Conservation (phyloP, 2,888 invertebrate genomes). For the Halocaridina rubra region DNA sequence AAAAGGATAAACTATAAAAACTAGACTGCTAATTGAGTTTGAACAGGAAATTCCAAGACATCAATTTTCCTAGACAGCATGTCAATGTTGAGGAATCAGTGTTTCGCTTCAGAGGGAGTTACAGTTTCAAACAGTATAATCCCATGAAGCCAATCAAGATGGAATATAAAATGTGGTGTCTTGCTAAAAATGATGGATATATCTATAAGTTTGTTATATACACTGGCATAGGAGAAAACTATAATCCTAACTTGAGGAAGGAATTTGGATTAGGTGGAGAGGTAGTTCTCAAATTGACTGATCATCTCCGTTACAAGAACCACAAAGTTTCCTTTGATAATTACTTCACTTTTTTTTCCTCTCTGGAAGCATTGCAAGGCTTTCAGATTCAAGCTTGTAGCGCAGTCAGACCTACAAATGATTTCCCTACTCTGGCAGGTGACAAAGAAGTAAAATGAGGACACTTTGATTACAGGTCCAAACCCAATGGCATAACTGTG, state of each 20-base stretch:
- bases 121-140: conserved; percentile 65
- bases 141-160: conserved; percentile 65
- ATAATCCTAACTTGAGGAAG: conserved; percentile 64
- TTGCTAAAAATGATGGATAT: conserved; percentile 64
- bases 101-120: conserved; percentile 66
- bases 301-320: conserved; percentile 63
- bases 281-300: conserved; percentile 62
- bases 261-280: conserved; percentile 64
- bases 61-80: conserved; percentile 4
- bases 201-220: conserved; percentile 66
- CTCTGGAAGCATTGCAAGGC: conserved; percentile 63
- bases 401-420: conserved; percentile 64
- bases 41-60: conserved; percentile 19
- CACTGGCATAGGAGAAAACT: conserved; percentile 63
- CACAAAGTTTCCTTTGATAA: conserved; percentile 66
- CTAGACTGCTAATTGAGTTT: conserved; percentile 26
- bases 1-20: conserved; percentile 41
- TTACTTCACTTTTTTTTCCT: conserved; percentile 65
- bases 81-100: conserved; percentile 64
- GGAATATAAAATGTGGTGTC: conserved; percentile 65
- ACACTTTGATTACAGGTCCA: conserved; percentile 64
- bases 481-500: conserved; percentile 63
- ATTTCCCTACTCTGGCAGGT: conserved; percentile 61
- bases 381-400: conserved; percentile 64
- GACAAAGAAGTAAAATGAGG: conserved; percentile 65